Percentiles rank a stretch among this genome's conserved stretches.
Evolutionary conservation across 2,888 invertebrate species (phyloP).

Genomic region (Anodontia alba): DNA sequence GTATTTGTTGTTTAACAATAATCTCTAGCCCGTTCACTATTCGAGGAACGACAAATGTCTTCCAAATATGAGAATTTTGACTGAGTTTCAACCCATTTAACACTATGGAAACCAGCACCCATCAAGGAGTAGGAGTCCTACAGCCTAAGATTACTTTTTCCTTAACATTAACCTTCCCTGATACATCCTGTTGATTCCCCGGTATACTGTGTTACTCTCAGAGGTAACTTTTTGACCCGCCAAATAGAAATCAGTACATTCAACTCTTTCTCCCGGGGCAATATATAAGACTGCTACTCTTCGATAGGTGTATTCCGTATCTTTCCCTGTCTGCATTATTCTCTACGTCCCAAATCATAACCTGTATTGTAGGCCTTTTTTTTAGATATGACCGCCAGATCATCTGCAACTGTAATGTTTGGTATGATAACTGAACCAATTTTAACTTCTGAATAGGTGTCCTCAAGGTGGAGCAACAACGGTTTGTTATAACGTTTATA

Average conservation of each 20-base stretch:
- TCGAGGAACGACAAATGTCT: slow-evolving; percentile 14
- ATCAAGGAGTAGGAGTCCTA: slow-evolving; percentile 18
- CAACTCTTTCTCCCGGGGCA: not conserved
- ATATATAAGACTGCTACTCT: slow-evolving; percentile 3
- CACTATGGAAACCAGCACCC: slow-evolving; percentile 17
- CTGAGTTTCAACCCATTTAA: not conserved
- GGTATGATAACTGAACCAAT: slow-evolving; percentile 14
- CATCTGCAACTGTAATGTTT: slow-evolving; percentile 6
- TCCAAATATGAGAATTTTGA: slow-evolving; percentile 10
- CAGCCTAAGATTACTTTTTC: slow-evolving; percentile 12
- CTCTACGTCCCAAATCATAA: no score
- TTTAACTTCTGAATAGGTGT: slow-evolving; percentile 7
- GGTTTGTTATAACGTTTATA: slow-evolving; percentile 17
- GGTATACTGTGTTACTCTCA: not conserved
- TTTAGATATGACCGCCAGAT: slow-evolving; percentile 7
- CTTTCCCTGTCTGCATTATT: slow-evolving; percentile 4
- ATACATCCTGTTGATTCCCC: not conserved
- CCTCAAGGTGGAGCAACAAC: slow-evolving; percentile 15
- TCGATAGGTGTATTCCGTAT: slow-evolving; percentile 4
- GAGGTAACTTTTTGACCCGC: not conserved
- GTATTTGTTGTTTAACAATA: not conserved
- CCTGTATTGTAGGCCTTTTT: not conserved
- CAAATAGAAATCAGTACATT: not conserved
- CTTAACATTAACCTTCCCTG: slow-evolving; percentile 4
- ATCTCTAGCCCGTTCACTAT: slow-evolving; percentile 3